phyloP scores from a whole-genome alignment of 64 coral and sea anemone species.

The Dendrophyllia cribrosa region DNA sequence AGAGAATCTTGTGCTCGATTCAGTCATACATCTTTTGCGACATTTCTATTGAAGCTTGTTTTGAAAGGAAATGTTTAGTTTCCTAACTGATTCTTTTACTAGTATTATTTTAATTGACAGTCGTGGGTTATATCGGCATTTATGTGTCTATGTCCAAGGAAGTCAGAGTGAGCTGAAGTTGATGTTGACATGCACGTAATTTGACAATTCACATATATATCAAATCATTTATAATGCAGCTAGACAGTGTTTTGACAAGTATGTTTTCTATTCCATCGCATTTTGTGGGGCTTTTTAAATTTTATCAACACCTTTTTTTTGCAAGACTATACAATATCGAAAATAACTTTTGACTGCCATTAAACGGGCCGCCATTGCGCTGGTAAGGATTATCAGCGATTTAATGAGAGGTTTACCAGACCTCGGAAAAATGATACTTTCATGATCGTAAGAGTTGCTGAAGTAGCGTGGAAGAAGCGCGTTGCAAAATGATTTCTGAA shows the following conservation, averaged over 20 bases:
- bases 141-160: too few relatives aligned
- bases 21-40: too few relatives aligned
- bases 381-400: too few relatives aligned
- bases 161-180: too few relatives aligned
- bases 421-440: not conserved
- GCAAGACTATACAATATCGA: not conserved
- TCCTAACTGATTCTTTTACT: too few relatives aligned
- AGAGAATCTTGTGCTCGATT: not conserved
- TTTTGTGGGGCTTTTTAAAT: not conserved
- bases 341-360: not conserved
- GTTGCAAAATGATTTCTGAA: too few relatives aligned
- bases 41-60: too few relatives aligned
- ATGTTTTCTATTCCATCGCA: not conserved
- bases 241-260: slow-evolving; percentile 9
- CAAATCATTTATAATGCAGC: not conserved
- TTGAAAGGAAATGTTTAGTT: too few relatives aligned
- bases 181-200: not conserved
- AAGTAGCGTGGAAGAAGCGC: too few relatives aligned
- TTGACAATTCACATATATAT: not conserved
- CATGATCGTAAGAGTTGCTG: too few relatives aligned
- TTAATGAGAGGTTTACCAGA: not conserved
- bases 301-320: not conserved
- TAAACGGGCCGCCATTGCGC: not conserved
- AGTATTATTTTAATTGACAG: too few relatives aligned
- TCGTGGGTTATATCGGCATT: too few relatives aligned